Percentiles rank a stretch among this genome's conserved stretches.
These are phyloP conservation scores for Bryconaethiops microstoma DNA, from an alignment of 2,797 vertebrate species.

Conservation along the genomic window DNA sequence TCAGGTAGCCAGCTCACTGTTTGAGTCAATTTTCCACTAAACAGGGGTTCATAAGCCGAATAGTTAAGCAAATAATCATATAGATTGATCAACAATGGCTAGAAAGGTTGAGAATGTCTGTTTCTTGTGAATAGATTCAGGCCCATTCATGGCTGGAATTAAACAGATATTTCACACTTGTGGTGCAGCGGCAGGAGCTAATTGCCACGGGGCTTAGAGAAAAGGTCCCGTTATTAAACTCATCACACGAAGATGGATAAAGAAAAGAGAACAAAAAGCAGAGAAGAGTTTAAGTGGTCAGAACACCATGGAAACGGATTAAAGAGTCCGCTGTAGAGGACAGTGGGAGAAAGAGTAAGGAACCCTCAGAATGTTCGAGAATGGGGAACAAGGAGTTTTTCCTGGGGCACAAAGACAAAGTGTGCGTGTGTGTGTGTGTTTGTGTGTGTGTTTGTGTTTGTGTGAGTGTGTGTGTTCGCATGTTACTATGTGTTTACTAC, in stretches of 20 bases:
- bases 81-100: background rate
- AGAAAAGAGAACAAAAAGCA: slow-evolving; percentile 46
- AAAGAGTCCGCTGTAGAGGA: slow-evolving; percentile 57
- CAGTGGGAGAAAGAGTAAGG: slow-evolving; percentile 44
- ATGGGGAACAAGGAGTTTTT: slow-evolving; percentile 42
- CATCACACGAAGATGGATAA: slow-evolving; percentile 39
- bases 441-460: slow-evolving; percentile 13
- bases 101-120: background rate
- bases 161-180: slow-evolving; percentile 41
- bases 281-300: slow-evolving; percentile 57
- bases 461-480: background rate
- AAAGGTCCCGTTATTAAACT: slow-evolving; percentile 17
- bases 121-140: background rate
- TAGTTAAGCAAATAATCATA: background rate
- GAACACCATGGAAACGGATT: slow-evolving; percentile 64
- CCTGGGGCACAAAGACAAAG: slow-evolving; percentile 21
- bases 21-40: background rate
- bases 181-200: slow-evolving; percentile 7
- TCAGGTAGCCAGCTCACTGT: background rate
- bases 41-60: background rate
- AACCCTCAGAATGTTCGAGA: slow-evolving; percentile 55
- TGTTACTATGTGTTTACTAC: no score
- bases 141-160: slow-evolving; percentile 19
- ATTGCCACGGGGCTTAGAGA: slow-evolving; percentile 19
- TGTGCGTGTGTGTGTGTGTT: slow-evolving; percentile 20